Percentiles rank a stretch among this genome's conserved stretches.
Conservation (phyloP, 2,113 vertebrate genomes). For the Chaetodon auriga region DNA sequence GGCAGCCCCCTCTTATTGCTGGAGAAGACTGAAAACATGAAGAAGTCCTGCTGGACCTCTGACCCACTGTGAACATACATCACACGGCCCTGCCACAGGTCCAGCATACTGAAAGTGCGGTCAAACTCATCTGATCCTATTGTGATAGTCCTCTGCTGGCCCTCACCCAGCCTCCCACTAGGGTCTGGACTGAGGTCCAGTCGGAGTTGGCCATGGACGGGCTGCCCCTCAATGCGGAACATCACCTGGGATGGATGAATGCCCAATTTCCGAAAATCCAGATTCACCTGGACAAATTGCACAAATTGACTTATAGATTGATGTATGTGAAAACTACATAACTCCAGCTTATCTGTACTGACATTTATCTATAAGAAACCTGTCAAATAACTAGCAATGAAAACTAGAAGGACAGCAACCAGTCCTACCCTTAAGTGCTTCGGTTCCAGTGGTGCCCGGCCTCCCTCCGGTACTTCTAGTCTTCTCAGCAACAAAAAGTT, state of each 20-base stretch:
- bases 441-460: constrained; percentile 83
- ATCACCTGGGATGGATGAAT: constrained; percentile 87
- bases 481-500: constrained; percentile 83
- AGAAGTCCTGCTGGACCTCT: constrained; percentile 86
- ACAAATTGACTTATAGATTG: not conserved
- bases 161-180: not conserved
- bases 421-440: constrained; percentile 85
- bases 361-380: not conserved
- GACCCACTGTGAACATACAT: constrained; percentile 90
- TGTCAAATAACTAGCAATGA: not conserved
- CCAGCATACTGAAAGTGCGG: constrained; percentile 86
- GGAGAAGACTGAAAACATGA: constrained; percentile 87
- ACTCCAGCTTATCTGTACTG: not conserved
- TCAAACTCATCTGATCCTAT: constrained; percentile 60
- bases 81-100: constrained; percentile 86
- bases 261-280: constrained; percentile 85
- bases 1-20: constrained; percentile 81
- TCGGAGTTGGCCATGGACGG: constrained; percentile 85
- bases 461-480: constrained; percentile 88
- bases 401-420: not conserved
- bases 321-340: not conserved
- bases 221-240: constrained; percentile 86
- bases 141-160: constrained; percentile 17
- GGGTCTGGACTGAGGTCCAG: constrained; percentile 73
- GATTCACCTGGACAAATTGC: constrained; percentile 72